Conservation (phyloP, 2,888 invertebrate species). For the Stenolophus ochropezus region DNA sequence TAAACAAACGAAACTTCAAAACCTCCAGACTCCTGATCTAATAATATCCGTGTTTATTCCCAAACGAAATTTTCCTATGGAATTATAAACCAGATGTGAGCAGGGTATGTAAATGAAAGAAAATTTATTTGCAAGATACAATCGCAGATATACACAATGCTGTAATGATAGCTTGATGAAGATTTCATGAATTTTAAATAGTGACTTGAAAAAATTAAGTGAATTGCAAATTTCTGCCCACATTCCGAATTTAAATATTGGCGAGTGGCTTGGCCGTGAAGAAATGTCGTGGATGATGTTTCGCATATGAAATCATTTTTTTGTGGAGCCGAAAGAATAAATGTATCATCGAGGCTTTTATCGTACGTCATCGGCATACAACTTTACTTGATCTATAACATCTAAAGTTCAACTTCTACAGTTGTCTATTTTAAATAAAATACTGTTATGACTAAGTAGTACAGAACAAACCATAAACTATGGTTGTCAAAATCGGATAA, state of each 20-base stretch:
- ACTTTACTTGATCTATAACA: too few species aligned
- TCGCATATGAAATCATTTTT: background rate
- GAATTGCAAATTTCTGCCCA: slow-evolving; percentile 13
- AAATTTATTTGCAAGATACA: slow-evolving; percentile 25
- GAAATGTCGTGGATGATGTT: background rate
- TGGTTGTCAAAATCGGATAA: too few species aligned
- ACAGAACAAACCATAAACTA: too few species aligned
- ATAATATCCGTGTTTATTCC: background rate
- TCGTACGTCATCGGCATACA: background rate
- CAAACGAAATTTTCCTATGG: background rate
- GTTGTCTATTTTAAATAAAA: too few species aligned
- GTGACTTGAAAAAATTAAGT: background rate
- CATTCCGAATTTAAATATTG: slow-evolving; percentile 15
- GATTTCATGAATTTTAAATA: slow-evolving; percentile 36
- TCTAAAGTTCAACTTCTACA: too few species aligned
- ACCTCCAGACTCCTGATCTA: background rate
- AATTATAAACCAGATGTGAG: background rate
- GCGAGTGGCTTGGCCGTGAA: background rate
- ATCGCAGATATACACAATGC: slow-evolving; percentile 26
- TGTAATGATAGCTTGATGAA: slow-evolving; percentile 37
- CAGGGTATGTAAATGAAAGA: slow-evolving; percentile 1
- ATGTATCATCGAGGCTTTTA: background rate
- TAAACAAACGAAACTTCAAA: background rate
- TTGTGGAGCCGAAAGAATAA: background rate
- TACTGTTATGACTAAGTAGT: too few species aligned